Evolutionary conservation across 2,113 vertebrate genomes (phyloP), one percentile per base, ranked within the genome.

Genomic region (Chrysochloris asiatica): DNA sequence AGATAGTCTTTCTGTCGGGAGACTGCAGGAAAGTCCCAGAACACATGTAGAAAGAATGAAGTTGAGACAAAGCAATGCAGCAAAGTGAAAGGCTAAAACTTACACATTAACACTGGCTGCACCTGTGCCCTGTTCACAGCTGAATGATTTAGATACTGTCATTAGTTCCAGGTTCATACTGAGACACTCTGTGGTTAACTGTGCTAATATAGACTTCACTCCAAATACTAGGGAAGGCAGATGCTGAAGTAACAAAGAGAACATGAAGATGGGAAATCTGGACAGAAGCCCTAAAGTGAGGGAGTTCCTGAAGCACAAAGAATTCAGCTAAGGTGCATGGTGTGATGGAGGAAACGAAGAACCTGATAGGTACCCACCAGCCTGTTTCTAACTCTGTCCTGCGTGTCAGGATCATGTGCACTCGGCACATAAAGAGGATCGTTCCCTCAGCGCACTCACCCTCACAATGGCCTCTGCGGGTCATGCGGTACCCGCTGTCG

Each of bases 401-500:
- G 45, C 3, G 7, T 1, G 1, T 54, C 79, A 47, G 0, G 0
- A 50, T 4, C 81, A 16, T 0, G 0, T 16, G 19, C 1, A 17
- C 26, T 17, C 26, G 4, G n/a, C 59, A 5, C 61, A n/a, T 59
- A 24, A n/a, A 2, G 38, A 1, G 24, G 14, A n/a, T 21, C 0
- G 0, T 8, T 43, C 61, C 10, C 61, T 1, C 2, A 2, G 52
- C 76, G 89, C 63, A 96, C 97, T 83, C 88, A 98, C 98, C 98
- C 97, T 98, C 97, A 47, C 98, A 99, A 50, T 95, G 97, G 41
- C 98, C 98, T 71, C 96, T 93, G 10, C 90, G 95, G 76, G 97
- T 98, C 97, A 98, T 98, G 76, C 96, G 98, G 96, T 98, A 98
- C 30, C 98, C 98, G 3, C 92, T 97, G 2, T 98, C 97, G 26